Percentiles rank a stretch among this genome's conserved stretches.
phyloP scores from a whole-genome alignment of 2,797 vertebrate genomes.

The Sphenopsis melanotis region DNA sequence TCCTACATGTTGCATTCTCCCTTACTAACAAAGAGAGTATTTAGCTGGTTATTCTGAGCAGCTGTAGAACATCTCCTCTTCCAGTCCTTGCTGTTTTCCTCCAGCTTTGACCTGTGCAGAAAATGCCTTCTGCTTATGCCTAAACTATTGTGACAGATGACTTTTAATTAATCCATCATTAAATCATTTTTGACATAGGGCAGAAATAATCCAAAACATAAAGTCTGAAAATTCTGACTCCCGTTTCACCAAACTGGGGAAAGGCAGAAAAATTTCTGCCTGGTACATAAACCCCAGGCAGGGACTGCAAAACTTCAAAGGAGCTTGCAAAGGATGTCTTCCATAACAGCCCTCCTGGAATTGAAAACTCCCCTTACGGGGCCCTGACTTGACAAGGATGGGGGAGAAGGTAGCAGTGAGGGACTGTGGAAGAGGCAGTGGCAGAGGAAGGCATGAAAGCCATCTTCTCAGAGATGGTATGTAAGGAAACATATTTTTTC shows the following conservation, averaged over 20 bases:
- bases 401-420: not conserved
- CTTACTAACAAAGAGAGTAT: not conserved
- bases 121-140: not conserved
- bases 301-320: not conserved
- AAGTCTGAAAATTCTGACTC: not conserved
- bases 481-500: not conserved
- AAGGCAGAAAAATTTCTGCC: not conserved
- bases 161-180: not conserved
- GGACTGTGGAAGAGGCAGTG: not conserved
- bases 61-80: not conserved
- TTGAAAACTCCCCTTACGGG: rapidly evolving
- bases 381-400: rapidly evolving
- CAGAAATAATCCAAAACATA: not conserved
- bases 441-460: not conserved
- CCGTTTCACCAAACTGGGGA: not conserved
- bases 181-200: not conserved
- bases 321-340: not conserved
- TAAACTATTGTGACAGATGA: not conserved
- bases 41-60: not conserved
- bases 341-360: not conserved
- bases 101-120: not conserved
- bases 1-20: not conserved
- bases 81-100: not conserved
- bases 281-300: not conserved
- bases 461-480: not conserved